Evolutionary conservation across 2,113 vertebrate species (phyloP), one percentile per base, ranked within the genome.

Genomic region (Chlorodrepanis virens): DNA sequence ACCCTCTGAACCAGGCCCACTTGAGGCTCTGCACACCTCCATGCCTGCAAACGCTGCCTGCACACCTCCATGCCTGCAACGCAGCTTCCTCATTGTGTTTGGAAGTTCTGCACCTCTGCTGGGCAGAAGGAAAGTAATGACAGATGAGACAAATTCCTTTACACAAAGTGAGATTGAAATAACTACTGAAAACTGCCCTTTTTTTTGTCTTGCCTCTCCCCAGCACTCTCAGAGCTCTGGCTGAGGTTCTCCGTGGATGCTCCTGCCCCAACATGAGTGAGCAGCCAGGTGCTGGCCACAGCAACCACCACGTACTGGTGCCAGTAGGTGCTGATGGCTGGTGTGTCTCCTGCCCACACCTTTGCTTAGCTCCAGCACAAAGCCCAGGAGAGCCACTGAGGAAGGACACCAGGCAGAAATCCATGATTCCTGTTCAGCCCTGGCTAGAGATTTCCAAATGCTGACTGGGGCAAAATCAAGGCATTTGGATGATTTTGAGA

Each of bases 221-320:
- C 25, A 12, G 4, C 31, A 33, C 74, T 64, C 23, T 14, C 74
- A 22, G 3, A 52, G 40, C 53, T 68, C 37, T 11, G 22, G 35
- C 44, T 86, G 83, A 44, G 1, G 47, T 11, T 44, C 49, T 72
- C 67, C 10, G 2, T 22, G 37, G 68, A 5, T 76, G 33, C 17
- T 69, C 44, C 83, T 29, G 6, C 12, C 44, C 77, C n/a, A 78
- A 2, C 0, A 0, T 1, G 24, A 49, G 37, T 5, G 23, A 69
- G 59, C 22, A 77, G 74, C 37, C 61, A 25, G 39, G 22, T 6
- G 22, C 64, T 12, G 20, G 59, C 31, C 16, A 16, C 40, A 82
- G 59, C 54, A 54, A 0, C 0, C 1, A 15, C n/a, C 68, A 12
- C 3, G 0, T 15, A 4, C 67, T 9, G 56, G 52, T 71, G 28